Evolutionary conservation across 2,113 vertebrate genomes (phyloP).

Genomic region (human): DNA sequence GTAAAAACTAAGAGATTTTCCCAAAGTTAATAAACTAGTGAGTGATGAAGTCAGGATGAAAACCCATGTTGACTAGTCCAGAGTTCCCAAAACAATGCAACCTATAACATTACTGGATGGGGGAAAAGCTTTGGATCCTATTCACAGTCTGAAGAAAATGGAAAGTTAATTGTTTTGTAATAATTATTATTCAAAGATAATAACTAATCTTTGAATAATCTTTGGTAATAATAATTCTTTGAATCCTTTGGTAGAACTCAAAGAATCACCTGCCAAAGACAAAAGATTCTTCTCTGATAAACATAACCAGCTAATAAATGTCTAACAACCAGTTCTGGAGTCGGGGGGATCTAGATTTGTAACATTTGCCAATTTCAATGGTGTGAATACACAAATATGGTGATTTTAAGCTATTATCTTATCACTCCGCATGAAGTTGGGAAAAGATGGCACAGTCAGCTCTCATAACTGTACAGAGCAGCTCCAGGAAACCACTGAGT

Average conservation of each 20-base stretch:
- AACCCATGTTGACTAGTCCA: neutral
- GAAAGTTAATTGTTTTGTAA: neutral
- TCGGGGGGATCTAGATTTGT: neutral
- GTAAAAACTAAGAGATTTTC: neutral
- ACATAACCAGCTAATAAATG: neutral
- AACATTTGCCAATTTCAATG: neutral
- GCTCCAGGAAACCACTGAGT: neutral
- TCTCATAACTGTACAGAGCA: neutral
- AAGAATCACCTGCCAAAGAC: neutral
- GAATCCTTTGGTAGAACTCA: neutral
- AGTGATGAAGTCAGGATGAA: neutral
- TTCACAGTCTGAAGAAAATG: neutral
- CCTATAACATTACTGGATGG: neutral
- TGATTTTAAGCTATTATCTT: slow-evolving; percentile 4
- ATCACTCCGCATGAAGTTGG: neutral
- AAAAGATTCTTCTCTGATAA: neutral
- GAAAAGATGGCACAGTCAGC: neutral
- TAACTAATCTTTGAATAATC: no score
- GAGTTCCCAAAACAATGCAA: neutral
- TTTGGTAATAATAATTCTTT: no score
- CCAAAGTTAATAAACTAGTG: neutral
- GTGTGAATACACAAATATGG: neutral
- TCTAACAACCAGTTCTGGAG: neutral
- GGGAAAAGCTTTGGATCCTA: neutral
- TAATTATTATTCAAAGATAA: neutral